These are phyloP conservation scores for Hepsetus odoe DNA, from an alignment of 2,113 vertebrate genomes.

Conservation along the genomic window DNA sequence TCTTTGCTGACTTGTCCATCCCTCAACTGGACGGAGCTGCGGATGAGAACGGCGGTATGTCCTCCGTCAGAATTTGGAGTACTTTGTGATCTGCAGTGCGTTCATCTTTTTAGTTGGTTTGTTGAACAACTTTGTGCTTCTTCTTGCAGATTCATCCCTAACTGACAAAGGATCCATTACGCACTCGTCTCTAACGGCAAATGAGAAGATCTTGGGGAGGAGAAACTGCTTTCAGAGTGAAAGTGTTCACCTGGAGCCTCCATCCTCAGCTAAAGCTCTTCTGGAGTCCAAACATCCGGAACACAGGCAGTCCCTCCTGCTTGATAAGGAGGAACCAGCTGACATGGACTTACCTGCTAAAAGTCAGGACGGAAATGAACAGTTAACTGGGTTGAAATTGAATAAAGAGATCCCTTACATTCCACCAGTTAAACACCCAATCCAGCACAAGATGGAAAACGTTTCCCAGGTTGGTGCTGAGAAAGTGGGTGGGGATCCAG, in stretches of 20 bases:
- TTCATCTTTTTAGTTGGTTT: not conserved
- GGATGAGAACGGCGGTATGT: conserved; percentile 94
- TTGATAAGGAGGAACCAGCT: conserved; percentile 83
- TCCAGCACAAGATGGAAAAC: conserved; percentile 78
- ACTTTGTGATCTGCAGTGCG: not conserved
- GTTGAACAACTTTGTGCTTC: conserved; percentile 49
- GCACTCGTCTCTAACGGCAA: conserved; percentile 87
- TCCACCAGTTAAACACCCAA: conserved; percentile 83
- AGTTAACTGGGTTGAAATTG: conserved; percentile 83
- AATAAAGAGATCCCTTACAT: conserved; percentile 89
- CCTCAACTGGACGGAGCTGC: conserved; percentile 97
- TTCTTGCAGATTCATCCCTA: conserved; percentile 86
- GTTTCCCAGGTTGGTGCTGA: conserved; percentile 79
- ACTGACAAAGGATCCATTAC: conserved; percentile 91
- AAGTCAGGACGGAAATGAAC: conserved; percentile 79
- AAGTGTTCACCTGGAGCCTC: conserved; percentile 84
- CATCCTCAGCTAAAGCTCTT: conserved; percentile 88
- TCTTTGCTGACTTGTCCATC: conserved; percentile 89
- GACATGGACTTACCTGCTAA: conserved; percentile 86
- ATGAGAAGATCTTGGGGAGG: conserved; percentile 88
- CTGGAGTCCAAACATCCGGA: conserved; percentile 91
- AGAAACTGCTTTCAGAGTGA: conserved; percentile 89
- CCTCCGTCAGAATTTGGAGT: not conserved
- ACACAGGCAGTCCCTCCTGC: conserved; percentile 83
- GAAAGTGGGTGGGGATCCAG: conserved; percentile 78